Evolutionary conservation across 2,113 vertebrate genomes (phyloP).

Genomic region (Vulpes ferrilata): DNA sequence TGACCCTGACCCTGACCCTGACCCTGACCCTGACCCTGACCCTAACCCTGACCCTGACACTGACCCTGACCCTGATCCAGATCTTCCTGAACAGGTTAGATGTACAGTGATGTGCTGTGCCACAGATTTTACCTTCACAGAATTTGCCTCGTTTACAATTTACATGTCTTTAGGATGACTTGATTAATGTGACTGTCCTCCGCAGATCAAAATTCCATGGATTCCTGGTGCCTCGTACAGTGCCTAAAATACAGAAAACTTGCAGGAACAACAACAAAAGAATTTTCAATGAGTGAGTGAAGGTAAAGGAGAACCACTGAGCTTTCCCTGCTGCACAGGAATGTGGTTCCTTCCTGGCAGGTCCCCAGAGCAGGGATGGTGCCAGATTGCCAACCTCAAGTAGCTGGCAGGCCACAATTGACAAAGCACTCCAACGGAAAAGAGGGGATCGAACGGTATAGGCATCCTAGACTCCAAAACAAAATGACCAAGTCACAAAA

Average conservation of each 20-base stretch:
- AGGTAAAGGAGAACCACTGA: background rate
- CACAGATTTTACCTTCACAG: background rate
- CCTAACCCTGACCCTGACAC: too few species aligned
- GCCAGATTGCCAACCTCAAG: accelerated
- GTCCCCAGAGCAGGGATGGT: accelerated
- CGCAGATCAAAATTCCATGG: background rate
- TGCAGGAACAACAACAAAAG: background rate
- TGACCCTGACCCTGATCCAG: too few species aligned
- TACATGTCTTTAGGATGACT: background rate
- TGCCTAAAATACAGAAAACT: background rate
- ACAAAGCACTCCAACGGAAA: background rate
- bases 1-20: too few species aligned
- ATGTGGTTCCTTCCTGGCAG: background rate
- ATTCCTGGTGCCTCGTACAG: background rate
- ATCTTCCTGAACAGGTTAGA: background rate
- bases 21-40: too few species aligned
- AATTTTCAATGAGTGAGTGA: background rate
- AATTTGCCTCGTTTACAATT: background rate
- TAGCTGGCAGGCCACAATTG: background rate
- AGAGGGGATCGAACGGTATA: background rate
- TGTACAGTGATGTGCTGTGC: background rate
- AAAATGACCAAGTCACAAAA: background rate
- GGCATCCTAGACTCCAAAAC: background rate
- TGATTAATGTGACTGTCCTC: background rate
- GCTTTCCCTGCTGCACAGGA: too few species aligned